A percentile compares a stretch with the other conserved stretches of the same genome.
Evolutionary conservation across 1,140 invertebrate species (phyloP).

Genomic region (Galendromus occidentalis): DNA sequence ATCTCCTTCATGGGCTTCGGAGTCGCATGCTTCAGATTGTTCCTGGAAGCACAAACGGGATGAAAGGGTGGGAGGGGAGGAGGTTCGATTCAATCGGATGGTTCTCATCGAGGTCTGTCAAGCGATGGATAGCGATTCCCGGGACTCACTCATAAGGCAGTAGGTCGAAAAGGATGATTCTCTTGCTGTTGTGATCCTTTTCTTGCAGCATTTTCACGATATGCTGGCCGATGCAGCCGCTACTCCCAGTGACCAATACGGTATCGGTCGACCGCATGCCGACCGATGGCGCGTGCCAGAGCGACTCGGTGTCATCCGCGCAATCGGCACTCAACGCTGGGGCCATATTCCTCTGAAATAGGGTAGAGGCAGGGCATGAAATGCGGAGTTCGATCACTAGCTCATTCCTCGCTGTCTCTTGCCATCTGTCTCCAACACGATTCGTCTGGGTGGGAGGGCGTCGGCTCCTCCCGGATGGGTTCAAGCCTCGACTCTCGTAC

Average conservation of each 20-base stretch:
- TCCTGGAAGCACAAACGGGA: not conserved
- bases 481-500: too few species aligned
- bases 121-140: not conserved
- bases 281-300: not conserved
- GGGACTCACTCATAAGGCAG: slow-evolving; percentile 27
- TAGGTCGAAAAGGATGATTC: slow-evolving; percentile 41
- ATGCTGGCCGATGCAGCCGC: slow-evolving; percentile 44
- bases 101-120: not conserved
- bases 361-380: too few species aligned
- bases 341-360: not conserved
- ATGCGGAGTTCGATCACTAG: not conserved
- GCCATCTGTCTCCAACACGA: too few species aligned
- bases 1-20: slow-evolving; percentile 27
- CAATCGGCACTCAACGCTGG: not conserved
- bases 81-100: not conserved
- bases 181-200: slow-evolving; percentile 31
- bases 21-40: slow-evolving; percentile 18
- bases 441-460: too few species aligned
- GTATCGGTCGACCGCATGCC: slow-evolving; percentile 11
- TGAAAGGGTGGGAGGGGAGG: not conserved
- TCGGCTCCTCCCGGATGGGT: too few species aligned
- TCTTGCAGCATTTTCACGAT: slow-evolving; percentile 36
- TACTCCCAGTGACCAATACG: slow-evolving; percentile 33
- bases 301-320: not conserved
- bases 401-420: too few species aligned